A percentile compares a stretch with the other conserved stretches of the same genome.
phyloP scores from a whole-genome alignment of 1,140 invertebrate species.

The Brachionus rotundiformis region DNA sequence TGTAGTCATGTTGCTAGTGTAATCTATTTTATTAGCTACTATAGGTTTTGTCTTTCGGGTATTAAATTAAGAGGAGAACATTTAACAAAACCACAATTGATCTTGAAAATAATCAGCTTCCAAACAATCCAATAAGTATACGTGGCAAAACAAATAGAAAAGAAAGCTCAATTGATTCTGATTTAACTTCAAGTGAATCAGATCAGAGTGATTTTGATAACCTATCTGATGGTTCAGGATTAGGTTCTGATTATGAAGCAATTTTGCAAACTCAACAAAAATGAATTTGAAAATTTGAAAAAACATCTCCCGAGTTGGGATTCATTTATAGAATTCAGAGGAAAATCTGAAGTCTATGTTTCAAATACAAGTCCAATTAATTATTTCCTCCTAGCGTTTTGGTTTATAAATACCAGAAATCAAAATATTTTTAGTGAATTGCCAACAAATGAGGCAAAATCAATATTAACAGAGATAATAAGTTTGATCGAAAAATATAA shows the following conservation, averaged over 20 bases:
- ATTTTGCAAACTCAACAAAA: background rate
- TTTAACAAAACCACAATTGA: background rate
- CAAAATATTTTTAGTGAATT: background rate
- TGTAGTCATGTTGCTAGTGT: constrained; percentile 13
- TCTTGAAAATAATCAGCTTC: background rate
- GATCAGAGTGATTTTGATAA: constrained; percentile 12
- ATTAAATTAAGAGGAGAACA: background rate
- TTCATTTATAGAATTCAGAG: background rate
- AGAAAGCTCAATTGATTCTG: constrained; percentile 15
- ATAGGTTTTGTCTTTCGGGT: background rate
- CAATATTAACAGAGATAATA: background rate
- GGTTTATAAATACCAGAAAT: background rate
- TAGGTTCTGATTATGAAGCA: background rate
- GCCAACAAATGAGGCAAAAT: background rate
- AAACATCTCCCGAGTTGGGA: background rate
- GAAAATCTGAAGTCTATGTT: background rate
- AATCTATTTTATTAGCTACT: background rate
- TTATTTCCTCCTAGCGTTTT: background rate
- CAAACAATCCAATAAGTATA: background rate
- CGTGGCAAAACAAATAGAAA: background rate
- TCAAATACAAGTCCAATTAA: background rate
- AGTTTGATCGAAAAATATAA: background rate
- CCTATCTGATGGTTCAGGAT: too few species aligned
- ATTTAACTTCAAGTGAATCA: background rate
- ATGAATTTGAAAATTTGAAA: background rate